Base-by-base conservation (phyloP, 2,888 invertebrate genomes). In the Ctenicera cuprea region DNA sequence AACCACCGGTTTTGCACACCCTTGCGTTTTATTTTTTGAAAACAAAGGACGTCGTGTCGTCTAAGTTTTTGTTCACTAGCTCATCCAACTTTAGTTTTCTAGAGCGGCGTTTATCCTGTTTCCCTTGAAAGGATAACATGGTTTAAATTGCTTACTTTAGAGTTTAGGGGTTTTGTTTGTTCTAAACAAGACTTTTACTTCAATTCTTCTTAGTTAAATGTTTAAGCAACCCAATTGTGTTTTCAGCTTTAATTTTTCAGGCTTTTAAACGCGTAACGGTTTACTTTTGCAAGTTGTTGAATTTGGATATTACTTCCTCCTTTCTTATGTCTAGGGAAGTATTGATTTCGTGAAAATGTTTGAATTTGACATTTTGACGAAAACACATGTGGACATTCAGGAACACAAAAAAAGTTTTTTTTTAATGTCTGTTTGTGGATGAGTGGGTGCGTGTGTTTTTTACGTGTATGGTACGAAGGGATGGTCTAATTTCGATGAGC, bases 121-220 rank as follows among this genome's bases (percentile, higher is more conserved):
- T 54, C 52, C 22, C 41, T 37, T 50, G 65, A 52, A 41, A 48
- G 65, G 52, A 66, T 66, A 52, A 54, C 65, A 37, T 22, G 65
- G 52, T 66, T 66, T 54, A 66, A 66, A 66, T 66, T 66, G 65
- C 65, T 66, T 66, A 26, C 65, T 54, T 64, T 64, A 22, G 65
- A 54, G 30, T 66, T 33, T 54, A 64, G 22, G 65, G 54, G 41
- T 59, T 59, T 38, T 59, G 59, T 59, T 59, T 54, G 30, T 54
- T 59, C 33, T 22, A 37, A 59, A 38, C 38, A 38, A 38, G 38
- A 38, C 18, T 54, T 57, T 20, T 16, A 18, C 59, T 37, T 1
- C 14, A 20, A 59, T 59, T 38, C 22, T 33, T 54, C 20, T 59
- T 54, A 12, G 30, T 30, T 54, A 54, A 54, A 26, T 30, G 30